Base-by-base conservation (phyloP, 1,140 invertebrate species). In the Atta colombica region DNA sequence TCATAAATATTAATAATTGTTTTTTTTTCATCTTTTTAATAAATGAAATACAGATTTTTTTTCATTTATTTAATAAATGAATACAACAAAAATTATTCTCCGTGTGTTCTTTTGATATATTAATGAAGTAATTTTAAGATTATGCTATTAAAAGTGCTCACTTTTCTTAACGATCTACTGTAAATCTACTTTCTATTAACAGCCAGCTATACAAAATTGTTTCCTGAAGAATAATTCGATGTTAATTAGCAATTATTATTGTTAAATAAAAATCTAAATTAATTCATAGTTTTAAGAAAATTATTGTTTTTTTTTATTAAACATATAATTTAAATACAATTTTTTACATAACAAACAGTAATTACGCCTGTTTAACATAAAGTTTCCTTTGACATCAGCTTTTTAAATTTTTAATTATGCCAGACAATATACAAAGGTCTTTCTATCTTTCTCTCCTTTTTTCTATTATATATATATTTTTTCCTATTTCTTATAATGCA, bases 61-160 rank as follows among this genome's bases (percentile, higher is more conserved):
- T 25, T 25, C 0, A 25, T 25, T 31, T 31, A 31, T 31, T 31
- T n/a, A 53, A 16, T n/a, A 51, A 65, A 31, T 31, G 28, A 31
- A 31, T 31, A n/a, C n/a, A 31, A 49, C 5, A 51, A 45, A 66
- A 25, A 66, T 51, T 78, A 80, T 58, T 18, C 0, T 10, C 8
- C 4, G n/a, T 45, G 10, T 53, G 18, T 68, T 66, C 12, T 80
- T 21, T 28, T 2, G 6, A 66, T 53, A 5, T 66, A 80, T 35
- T 80, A 68, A 68, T 68, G 31, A 80, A 68, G 28, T 12, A 51
- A 66, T 16, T 61, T 45, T 49, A 39, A 45, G 21, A 65, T 68
- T 65, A 63, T 2, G 25, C 18, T 78, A 65, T 51, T 66, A 80
- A 68, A 78, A 78, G 25, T 16, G 18, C 28, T 53, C 18, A 25